Base-by-base conservation (phyloP, 2,113 vertebrate genomes). In the Callionymus lyra region DNA sequence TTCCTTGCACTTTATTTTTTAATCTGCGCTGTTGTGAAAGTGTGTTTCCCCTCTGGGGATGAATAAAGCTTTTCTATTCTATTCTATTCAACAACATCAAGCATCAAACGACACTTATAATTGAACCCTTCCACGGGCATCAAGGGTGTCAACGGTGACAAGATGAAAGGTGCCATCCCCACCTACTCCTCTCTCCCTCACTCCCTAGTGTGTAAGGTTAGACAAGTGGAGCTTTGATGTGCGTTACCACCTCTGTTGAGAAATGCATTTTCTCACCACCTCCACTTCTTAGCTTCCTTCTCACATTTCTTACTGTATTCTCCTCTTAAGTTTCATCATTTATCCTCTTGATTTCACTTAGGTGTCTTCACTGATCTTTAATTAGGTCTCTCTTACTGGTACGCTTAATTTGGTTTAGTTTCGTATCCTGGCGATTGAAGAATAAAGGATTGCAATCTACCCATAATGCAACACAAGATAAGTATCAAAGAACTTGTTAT, bases 91-190 rank as follows among this genome's bases (percentile, higher is more conserved):
- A 33, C 47, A 21, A 16, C 1, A 46, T 41, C 46, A 8, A 12
- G 47, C 65, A 62, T 75, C 65, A 77, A 72, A 66, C 44, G 13
- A 35, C 55, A 50, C 67, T 39, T 27, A 18, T 63, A 55, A 76
- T 65, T 47, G 53, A 54, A 63, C 59, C 51, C 61, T 71, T 73
- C 64, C 33, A 38, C 49, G 16, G 51, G 59, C 53, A 50, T 59
- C 59, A 43, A 37, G 39, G 56, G 63, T 69, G 65, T 64, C 58
- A 60, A 58, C 60, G 41, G 63, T 63, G 46, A 54, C 52, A 59
- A 64, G 70, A 79, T 77, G 57, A 79, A 77, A 76, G 63, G 55
- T 74, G 68, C 59, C 63, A 69, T 59, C 35, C 44, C 49, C 62
- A 46, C 61, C 70, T 49, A 42, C 65, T 43, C 48, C 40, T 31